Evolutionary conservation across 2,888 invertebrate species (phyloP).

Genomic region (Archips crataeganus): DNA sequence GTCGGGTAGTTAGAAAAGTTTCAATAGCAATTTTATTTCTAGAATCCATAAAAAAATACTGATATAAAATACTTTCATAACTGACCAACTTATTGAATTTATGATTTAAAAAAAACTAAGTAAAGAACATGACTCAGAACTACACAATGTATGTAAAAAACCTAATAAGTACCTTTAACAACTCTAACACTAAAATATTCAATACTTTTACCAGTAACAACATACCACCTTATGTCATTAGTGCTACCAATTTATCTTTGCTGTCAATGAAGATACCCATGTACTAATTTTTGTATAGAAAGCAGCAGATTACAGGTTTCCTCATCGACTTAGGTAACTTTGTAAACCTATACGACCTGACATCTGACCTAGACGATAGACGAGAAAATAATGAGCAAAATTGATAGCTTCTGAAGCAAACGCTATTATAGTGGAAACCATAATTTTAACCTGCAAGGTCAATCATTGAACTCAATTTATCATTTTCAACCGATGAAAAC

Average conservation of each 20-base stretch:
- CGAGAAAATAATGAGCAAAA: slow-evolving; percentile 21
- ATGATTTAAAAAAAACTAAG: background rate
- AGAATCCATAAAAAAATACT: too few relatives aligned
- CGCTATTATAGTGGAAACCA: too few relatives aligned
- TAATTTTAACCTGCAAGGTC: too few relatives aligned
- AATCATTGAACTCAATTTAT: too few relatives aligned
- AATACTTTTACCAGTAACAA: background rate
- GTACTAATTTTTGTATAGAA: background rate
- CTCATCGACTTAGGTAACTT: background rate
- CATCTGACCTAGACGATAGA: slow-evolving; percentile 16
- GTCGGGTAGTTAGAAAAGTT: too few relatives aligned
- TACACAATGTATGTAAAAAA: background rate
- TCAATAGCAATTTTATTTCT: too few relatives aligned
- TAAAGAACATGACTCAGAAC: background rate
- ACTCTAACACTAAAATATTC: slow-evolving; percentile 4
- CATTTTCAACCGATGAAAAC: too few relatives aligned
- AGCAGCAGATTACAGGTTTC: background rate
- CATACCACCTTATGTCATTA: background rate
- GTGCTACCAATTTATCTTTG: background rate
- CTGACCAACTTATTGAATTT: too few relatives aligned
- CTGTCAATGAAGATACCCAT: background rate
- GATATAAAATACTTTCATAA: too few relatives aligned
- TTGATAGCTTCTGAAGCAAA: background rate
- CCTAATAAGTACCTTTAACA: background rate
- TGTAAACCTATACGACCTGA: slow-evolving; percentile 1